phyloP scores from a whole-genome alignment of 2,888 invertebrate species.

The Schizaphis graminum region DNA sequence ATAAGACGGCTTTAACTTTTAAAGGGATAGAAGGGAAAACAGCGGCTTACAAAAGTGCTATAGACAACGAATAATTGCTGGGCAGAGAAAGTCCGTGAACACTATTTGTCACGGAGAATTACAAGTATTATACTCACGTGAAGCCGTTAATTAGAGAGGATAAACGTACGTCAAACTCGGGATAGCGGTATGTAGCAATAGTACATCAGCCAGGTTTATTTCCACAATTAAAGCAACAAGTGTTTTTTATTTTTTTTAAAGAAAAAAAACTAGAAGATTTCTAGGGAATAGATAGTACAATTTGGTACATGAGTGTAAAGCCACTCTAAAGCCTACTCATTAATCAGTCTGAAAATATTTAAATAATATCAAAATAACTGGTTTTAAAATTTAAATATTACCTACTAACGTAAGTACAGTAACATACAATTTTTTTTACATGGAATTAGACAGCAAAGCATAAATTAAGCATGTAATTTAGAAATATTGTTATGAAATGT shows the following conservation, averaged over 20 bases:
- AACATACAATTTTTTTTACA: neutral
- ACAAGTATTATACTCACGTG: slow-evolving; percentile 60
- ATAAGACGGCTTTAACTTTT: slow-evolving; percentile 57
- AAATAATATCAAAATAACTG: neutral
- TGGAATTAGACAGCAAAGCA: neutral
- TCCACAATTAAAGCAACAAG: slow-evolving; percentile 56
- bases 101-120: slow-evolving; percentile 59
- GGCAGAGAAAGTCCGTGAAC: slow-evolving; percentile 46
- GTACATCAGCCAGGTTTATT: slow-evolving; percentile 40
- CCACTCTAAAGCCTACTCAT: neutral
- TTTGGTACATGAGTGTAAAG: neutral
- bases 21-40: slow-evolving; percentile 33
- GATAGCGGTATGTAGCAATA: neutral
- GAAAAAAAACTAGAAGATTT: slow-evolving; percentile 6
- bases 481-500: neutral
- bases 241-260: slow-evolving; percentile 34
- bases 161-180: slow-evolving; percentile 54
- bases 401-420: neutral
- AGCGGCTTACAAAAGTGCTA: slow-evolving; percentile 54
- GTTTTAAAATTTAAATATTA: neutral
- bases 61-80: slow-evolving; percentile 60
- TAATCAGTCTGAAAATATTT: neutral
- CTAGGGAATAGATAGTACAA: neutral
- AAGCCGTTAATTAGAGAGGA: slow-evolving; percentile 62
- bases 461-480: neutral